Base-by-base conservation (phyloP, 2,113 vertebrate genomes). In the Pterocles burchelli region DNA sequence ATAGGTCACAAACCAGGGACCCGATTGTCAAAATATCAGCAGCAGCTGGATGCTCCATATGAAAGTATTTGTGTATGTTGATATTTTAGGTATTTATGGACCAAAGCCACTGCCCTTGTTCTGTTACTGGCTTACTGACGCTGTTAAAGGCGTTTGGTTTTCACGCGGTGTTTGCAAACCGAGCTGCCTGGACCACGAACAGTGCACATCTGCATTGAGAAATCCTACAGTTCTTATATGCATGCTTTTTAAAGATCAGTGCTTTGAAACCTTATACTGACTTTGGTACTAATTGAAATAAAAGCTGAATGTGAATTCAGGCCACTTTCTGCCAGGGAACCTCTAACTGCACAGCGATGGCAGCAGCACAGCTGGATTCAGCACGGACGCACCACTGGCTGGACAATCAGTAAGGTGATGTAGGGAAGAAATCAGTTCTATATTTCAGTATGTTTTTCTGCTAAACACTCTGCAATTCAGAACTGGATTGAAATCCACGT, bases 291-390 rank as follows among this genome's bases (percentile, higher is more conserved):
- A 20, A 78, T 70, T 46, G 38, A 65, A 93, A 57, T 25, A 46
- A 41, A 76, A 55, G 29, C 20, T 16, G 59, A 13, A 45, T 7
- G 25, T 34, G 66, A 75, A 77, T 46, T 84, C 55, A 36, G 55
- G 29, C 29, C 63, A 22, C 21, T 83, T 91, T 36, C 59, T 85
- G 93, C 67, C 91, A 75, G 78, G 62, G 95, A 93, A 93, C 75
- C 89, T 92, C 73, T 83, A 90, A 92, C 57, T 61, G 77, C 70
- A 49, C 7, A 84, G 87, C 2, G 1, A n/a, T 83, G 82, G 83
- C 86, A 88, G 46, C 19, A 70, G 91, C 90, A 89, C 59, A 75
- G 89, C 72, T 38, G 45, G 57, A 89, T 63, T 65, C 76, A 75
- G 79, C 55, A 59, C 2, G 17, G 5, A 3, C 6, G 0, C 1